A percentile compares a stretch with the other conserved stretches of the same genome.
These are phyloP conservation scores for Decapterus maruadsi DNA, from an alignment of 2,797 vertebrate species.

Conservation along the genomic window DNA sequence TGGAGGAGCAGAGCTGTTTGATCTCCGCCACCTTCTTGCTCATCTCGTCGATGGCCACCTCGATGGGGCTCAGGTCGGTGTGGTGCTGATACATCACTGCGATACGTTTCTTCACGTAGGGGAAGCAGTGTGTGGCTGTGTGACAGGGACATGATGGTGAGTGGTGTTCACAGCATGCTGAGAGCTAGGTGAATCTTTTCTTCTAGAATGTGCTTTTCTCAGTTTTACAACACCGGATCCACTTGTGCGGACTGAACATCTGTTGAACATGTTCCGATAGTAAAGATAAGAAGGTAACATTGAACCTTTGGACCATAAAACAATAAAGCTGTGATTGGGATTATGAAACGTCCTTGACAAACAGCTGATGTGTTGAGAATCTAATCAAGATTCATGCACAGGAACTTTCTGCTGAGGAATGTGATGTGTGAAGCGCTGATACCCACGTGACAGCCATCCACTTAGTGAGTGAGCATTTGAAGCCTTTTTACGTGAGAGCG, in stretches of 20 bases:
- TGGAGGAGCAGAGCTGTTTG: conserved; percentile 91
- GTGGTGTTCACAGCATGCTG: not conserved
- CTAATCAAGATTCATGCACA: conserved; percentile 69
- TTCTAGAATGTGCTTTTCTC: conserved; percentile 1
- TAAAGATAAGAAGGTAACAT: conserved; percentile 68
- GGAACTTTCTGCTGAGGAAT: conserved; percentile 29
- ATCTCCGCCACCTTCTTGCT: conserved; percentile 96
- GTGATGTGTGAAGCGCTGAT: not conserved
- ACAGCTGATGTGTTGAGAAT: conserved; percentile 72
- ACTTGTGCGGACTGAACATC: not conserved
- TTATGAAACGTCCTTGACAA: conserved; percentile 57
- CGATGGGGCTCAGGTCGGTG: conserved; percentile 96
- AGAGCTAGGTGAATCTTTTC: not conserved
- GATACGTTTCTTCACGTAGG: conserved; percentile 97
- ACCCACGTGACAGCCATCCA: not conserved
- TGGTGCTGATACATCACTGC: conserved; percentile 99
- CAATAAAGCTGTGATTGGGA: conserved; percentile 59
- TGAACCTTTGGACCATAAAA: conserved; percentile 77
- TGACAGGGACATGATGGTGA: conserved; percentile 12
- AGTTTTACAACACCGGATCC: conserved; percentile 23
- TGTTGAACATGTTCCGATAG: conserved; percentile 20
- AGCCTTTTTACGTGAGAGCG: not conserved
- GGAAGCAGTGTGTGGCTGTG: conserved; percentile 96
- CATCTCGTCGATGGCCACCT: conserved; percentile 99
- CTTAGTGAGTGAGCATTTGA: too few species aligned